A percentile compares a stretch with the other conserved stretches of the same genome.
Conservation (phyloP, 2,113 vertebrate species). For the Oncorhynchus masou region DNA sequence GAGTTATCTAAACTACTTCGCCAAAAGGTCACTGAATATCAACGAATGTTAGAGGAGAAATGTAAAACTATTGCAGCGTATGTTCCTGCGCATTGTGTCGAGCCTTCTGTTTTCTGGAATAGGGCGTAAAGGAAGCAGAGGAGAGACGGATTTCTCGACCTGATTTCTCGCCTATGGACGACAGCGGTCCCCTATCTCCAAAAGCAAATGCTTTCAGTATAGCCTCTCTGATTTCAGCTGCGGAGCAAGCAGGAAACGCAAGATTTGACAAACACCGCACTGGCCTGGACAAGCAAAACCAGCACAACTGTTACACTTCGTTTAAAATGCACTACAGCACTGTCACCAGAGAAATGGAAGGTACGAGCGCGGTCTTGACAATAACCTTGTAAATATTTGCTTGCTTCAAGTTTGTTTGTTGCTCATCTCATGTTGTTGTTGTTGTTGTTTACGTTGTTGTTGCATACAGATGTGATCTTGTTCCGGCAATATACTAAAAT, state of each 20-base stretch:
- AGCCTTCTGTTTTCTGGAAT: constrained; percentile 67
- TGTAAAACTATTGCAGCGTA: constrained; percentile 62
- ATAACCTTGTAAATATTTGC: not conserved
- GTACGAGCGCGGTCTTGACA: constrained; percentile 72
- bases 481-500: not conserved
- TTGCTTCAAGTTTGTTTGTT: constrained; percentile 11
- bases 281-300: constrained; percentile 74
- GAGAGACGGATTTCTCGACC: constrained; percentile 57
- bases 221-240: constrained; percentile 94
- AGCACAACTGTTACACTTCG: constrained; percentile 67
- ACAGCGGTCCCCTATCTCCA: constrained; percentile 89
- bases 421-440: constrained; percentile 16
- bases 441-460: not conserved
- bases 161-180: constrained; percentile 86
- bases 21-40: constrained; percentile 26
- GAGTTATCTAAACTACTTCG: constrained; percentile 14
- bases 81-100: constrained; percentile 57
- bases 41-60: constrained; percentile 57
- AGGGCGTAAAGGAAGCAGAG: constrained; percentile 59
- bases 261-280: constrained; percentile 76
- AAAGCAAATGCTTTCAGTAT: constrained; percentile 97
- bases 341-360: constrained; percentile 99
- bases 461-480: not conserved
- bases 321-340: constrained; percentile 98
- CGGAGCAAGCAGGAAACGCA: constrained; percentile 76